Evolutionary conservation across 2,797 vertebrate genomes (phyloP), one percentile per base, ranked within the genome.

Genomic region (Helarctos malayanus): DNA sequence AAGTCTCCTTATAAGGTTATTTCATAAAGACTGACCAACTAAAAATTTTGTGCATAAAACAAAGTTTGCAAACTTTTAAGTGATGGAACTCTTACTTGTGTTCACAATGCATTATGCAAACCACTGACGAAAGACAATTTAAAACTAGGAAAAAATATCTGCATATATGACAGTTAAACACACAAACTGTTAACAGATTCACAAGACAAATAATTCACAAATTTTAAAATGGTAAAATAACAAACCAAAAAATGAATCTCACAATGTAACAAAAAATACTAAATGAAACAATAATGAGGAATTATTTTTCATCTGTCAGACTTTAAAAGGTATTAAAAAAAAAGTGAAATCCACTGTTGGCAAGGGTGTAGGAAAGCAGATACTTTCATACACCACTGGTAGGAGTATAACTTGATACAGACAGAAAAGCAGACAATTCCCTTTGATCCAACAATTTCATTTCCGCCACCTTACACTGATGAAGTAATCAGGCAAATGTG

Each of bases 161-260:
- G 45, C 19, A 81, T n/a, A 54, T n/a, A 47, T 61, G 78, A 96
- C 54, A 93, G 21, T 54, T 91, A 91, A 96, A 97, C 86, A 93
- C 25, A 87, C 11, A 97, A 93, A 86, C 9, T 68, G n/a, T 61
- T 78, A 95, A 93, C 10, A 89, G 45, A 94, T 87, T 65, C 54
- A 97, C 63, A 90, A 91, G 52, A 98, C 79, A 92, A 52, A 61
- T n/a, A 97, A 93, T 86, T 93, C 80, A 97, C 29, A 93, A 97
- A 94, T 52, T 89, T 84, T 92, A 21, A 97, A 96, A 96, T 96
- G 86, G 71, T 63, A 95, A 96, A 95, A 89, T 84, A 91, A 65
- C 32, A 87, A 32, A 71, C 41, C 38, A 52, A 94, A 94, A 97
- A 94, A 82, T 89, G 45, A 82, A 61, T 38, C 65, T 97, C 27